These are phyloP conservation scores for Masticophis lateralis DNA, from an alignment of 2,797 vertebrate genomes.

Conservation along the genomic window DNA sequence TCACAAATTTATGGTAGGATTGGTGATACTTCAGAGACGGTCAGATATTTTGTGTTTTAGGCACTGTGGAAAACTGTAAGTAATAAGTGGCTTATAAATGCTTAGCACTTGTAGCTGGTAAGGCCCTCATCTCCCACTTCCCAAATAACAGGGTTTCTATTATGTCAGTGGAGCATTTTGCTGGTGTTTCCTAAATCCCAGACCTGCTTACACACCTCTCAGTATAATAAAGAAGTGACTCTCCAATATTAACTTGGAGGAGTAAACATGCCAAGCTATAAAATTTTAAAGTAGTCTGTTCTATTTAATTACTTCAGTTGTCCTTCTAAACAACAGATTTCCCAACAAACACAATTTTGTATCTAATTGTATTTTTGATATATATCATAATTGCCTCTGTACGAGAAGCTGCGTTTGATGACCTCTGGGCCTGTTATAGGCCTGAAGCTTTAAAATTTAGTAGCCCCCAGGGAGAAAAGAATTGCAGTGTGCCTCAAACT, in stretches of 20 bases:
- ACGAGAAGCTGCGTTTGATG: background rate
- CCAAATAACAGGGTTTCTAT: background rate
- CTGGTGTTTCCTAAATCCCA: background rate
- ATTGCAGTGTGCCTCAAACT: conserved; percentile 16
- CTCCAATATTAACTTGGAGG: background rate
- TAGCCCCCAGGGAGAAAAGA: conserved; percentile 41
- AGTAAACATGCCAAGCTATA: background rate
- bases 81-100: background rate
- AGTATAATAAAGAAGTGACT: too few species aligned
- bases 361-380: background rate
- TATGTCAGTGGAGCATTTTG: background rate
- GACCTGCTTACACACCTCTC: background rate
- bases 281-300: background rate
- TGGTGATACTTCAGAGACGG: background rate
- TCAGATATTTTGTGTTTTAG: background rate
- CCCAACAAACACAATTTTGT: background rate
- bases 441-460: background rate
- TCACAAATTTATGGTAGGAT: background rate
- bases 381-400: background rate
- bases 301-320: background rate
- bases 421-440: background rate
- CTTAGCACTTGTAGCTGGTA: background rate
- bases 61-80: background rate
- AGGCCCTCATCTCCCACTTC: background rate
- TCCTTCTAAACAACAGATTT: background rate